Base-by-base conservation (phyloP, 92 coral and sea anemone genomes). In the Epizoanthus ramosus region DNA sequence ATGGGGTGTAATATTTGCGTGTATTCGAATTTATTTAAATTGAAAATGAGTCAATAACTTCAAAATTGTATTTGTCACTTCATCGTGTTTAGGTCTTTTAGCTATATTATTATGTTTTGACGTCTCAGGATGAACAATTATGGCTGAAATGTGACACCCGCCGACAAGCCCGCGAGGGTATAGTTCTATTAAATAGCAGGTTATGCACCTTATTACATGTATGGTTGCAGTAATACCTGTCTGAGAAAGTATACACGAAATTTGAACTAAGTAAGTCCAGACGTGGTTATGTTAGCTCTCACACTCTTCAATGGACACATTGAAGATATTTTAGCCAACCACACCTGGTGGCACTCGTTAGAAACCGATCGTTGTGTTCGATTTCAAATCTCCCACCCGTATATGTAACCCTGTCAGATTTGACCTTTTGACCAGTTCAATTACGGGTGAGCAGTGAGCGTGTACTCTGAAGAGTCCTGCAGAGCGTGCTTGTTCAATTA, bases 391-490 rank as follows among this genome's bases (percentile, higher is more conserved):
- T 61, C 71, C 19, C 31, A 28, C 57, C 24, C 53, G 19, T 41
- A 25, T 31, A 21, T 57, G 43, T 58, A 31, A 14, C 19, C 23
- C 57, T 10, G 81, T 39, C 24, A 59, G 2, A 76, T 12, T 9
- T 59, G 81, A 77, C 71, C 82, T 70, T 14, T 61, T 77, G 82
- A 77, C 70, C 41, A 77, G 57, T 10, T 61, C 52, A 60, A 21
- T 15, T 6, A 21, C 50, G 50, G 15, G 71, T 19, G 50, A 60
- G 28, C 14, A 41, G 15, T n/a, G 19, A 77, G 41, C 54, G 69
- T 41, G 45, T 59, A 18, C 12, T 57, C 28, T 37, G n/a, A 45
- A 22, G 35, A 35, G 54, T 59, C 28, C 25, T 58, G 14, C 16
- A 58, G 22, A 52, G 45, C 56, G 18, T 37, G 13, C 31, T 41